Conservation (phyloP, 2,797 vertebrate genomes). For the Cuculus canorus region DNA sequence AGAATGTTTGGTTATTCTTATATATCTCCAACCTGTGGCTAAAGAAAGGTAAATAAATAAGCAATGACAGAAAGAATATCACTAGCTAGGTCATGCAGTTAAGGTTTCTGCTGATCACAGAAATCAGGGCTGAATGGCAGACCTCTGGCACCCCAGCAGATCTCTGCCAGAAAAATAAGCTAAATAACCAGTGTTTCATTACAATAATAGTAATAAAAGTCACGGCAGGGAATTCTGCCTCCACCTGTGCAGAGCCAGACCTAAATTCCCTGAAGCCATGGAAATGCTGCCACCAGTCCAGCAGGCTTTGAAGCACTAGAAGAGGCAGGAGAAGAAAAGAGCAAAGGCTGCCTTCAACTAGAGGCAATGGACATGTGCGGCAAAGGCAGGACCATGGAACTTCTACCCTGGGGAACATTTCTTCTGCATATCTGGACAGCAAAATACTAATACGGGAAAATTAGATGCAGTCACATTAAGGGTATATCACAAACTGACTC, state of each 20-base stretch:
- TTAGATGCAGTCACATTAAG: background rate
- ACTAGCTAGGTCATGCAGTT: background rate
- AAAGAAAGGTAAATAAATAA: background rate
- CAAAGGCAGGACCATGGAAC: background rate
- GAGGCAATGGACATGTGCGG: background rate
- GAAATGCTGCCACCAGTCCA: background rate
- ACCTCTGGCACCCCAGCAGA: background rate
- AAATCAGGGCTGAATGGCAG: background rate
- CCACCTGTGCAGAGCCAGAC: background rate
- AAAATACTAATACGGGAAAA: background rate
- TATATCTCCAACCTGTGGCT: background rate
- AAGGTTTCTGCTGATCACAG: background rate
- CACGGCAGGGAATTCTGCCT: background rate
- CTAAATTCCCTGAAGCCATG: background rate
- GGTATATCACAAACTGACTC: background rate
- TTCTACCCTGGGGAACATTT: background rate
- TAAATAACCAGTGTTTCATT: constrained; percentile 12
- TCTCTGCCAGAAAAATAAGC: background rate
- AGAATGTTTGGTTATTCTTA: background rate
- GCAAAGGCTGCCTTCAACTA: background rate
- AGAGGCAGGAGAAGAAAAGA: background rate
- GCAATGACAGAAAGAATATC: background rate
- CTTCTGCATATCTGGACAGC: background rate
- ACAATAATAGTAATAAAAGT: constrained; percentile 6
- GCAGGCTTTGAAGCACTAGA: background rate